Base-by-base conservation (phyloP, 2,888 invertebrate genomes). In the Morpho achilles region DNA sequence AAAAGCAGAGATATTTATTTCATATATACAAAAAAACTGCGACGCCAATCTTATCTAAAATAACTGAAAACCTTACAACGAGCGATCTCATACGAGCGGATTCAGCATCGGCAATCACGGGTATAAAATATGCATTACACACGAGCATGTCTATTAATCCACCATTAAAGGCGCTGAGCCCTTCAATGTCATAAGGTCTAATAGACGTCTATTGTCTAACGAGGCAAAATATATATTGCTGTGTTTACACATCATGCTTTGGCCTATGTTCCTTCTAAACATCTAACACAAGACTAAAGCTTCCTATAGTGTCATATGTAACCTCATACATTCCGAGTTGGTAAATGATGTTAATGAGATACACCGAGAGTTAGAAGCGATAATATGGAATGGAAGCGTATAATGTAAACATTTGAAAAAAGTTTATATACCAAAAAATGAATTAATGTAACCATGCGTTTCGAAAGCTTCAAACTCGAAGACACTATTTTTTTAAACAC, bases 241-340 rank as follows among this genome's bases (percentile, higher is more conserved):
- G 79, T 77, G 79, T 80, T 76, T 76, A 67, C 76, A 80, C 77
- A 79, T 75, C 84, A 84, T 84, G 85, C 84, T 71, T 70, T 79
- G 74, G 74, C 82, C 79, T 47, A 78, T 64, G 68, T 70, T 70
- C 66, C 73, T 56, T 69, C 67, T 68, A 69, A 67, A 62, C 61
- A 74, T 77, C 78, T 80, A 81, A 78, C 76, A 77, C 75, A 77
- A 68, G 79, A 67, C 65, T 63, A 69, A 71, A 80, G 80, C 79
- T 71, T 69, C 73, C 75, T 78, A 77, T 69, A 54, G 59, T 51
- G 56, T 53, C 40, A 10, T 42, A 50, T 8, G 43, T 57, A 54
- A 57, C 58, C 51, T 49, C 42, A 43, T 43, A 50, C 51, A 58
- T 53, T 59, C 56, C 48, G 53, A 58, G 16, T 52, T 42, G 44